phyloP scores from a whole-genome alignment of 2,888 invertebrate species.

The Heteromurus nitidus region DNA sequence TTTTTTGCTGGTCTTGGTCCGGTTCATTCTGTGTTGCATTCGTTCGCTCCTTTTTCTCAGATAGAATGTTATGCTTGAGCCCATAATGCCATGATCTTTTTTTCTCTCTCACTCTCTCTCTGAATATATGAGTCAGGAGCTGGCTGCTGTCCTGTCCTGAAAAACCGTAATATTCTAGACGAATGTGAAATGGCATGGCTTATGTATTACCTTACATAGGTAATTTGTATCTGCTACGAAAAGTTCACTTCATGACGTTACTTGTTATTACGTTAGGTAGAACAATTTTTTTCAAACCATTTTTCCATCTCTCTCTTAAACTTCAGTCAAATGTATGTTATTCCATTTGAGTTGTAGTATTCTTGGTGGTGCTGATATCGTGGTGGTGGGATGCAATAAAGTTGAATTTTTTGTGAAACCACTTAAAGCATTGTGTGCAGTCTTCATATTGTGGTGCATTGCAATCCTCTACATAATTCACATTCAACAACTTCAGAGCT shows the following conservation, averaged over 20 bases:
- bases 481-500: not conserved
- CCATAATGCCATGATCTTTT: not conserved
- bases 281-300: not conserved
- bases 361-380: too few species aligned
- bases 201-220: not conserved
- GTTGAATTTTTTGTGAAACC: conserved; percentile 7
- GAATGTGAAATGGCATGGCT: not conserved
- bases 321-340: not conserved
- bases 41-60: conserved; percentile 41
- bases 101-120: too few species aligned
- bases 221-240: not conserved
- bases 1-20: conserved; percentile 29
- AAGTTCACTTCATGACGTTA: not conserved
- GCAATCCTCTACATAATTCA: not conserved
- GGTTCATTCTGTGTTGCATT: conserved; percentile 24
- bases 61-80: conserved; percentile 1
- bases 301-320: not conserved
- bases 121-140: conserved; percentile 29
- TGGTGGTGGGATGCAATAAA: not conserved
- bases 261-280: too few species aligned
- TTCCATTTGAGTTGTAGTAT: not conserved
- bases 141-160: not conserved
- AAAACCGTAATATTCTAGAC: conserved; percentile 1
- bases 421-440: not conserved
- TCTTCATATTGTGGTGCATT: not conserved